phyloP scores from a whole-genome alignment of 2,888 invertebrate species.

The Heliconius aoede region DNA sequence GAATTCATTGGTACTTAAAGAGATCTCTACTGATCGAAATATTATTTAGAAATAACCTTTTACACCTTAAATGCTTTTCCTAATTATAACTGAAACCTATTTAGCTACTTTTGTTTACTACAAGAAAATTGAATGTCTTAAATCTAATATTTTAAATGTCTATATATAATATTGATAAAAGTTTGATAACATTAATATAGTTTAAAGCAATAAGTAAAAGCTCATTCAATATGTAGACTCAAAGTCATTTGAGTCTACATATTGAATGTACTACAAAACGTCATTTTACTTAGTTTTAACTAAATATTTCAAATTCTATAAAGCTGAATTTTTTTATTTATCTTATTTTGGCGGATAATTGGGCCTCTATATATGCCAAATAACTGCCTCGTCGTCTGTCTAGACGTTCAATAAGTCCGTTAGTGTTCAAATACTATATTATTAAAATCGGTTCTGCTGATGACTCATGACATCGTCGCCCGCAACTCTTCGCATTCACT shows the following conservation, averaged over 20 bases:
- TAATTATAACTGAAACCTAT: too few relatives aligned
- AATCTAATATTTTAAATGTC: too few relatives aligned
- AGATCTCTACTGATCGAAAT: neutral
- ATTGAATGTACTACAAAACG: neutral
- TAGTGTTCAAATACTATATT: neutral
- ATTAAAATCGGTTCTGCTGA: neutral
- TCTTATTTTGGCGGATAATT: neutral
- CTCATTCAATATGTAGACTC: too few relatives aligned
- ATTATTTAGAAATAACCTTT: neutral
- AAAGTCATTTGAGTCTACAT: too few relatives aligned
- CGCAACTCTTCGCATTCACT: neutral
- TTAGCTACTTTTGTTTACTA: too few relatives aligned
- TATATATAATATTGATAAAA: too few relatives aligned
- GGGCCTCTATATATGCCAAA: neutral
- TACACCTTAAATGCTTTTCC: neutral
- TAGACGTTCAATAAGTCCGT: neutral
- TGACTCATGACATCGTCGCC: neutral
- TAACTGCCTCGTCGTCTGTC: neutral
- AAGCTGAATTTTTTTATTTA: neutral
- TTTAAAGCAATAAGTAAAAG: too few relatives aligned
- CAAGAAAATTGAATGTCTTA: too few relatives aligned
- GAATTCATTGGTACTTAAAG: neutral
- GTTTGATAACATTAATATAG: too few relatives aligned
- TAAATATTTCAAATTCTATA: neutral
- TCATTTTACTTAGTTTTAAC: neutral